Evolutionary conservation across 2,888 invertebrate genomes (phyloP), one percentile per base, ranked within the genome.

Genomic region (Pandemis cinnamomeana): DNA sequence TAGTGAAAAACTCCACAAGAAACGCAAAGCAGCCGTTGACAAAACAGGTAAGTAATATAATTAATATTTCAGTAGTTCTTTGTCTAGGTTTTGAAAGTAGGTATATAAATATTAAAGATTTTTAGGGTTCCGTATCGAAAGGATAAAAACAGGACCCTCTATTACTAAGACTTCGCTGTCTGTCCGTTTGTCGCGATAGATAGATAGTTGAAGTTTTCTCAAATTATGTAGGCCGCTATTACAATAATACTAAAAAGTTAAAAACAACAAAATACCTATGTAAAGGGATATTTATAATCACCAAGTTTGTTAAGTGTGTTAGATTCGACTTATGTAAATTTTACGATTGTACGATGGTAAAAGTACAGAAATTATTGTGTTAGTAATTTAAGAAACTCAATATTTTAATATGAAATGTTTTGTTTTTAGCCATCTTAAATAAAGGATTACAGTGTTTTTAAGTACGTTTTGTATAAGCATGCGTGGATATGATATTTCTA

Each of bases 401-500:
- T 73, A 73, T 73, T 73, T 73, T 73, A 73, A 73, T 73, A 70
- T 73, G 64, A 64, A 69, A 67, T 74, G 53, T 69, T 69, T 55
- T 77, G 73, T 53, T 74, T 80, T 77, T 58, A 60, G 74, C 77
- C 42, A 68, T 74, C 8, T 79, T 75, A 48, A 48, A 48, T 48
- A 48, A 48, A 48, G 48, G 48, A 48, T 48, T 48, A 48, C 48
- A 48, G 70, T 70, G 70, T 70, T 70, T 70, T 51, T 70, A 62
- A 70, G 70, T 70, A 70, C 70, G 70, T 70, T 75, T 48, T 48
- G 71, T 75, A 75, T 75, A 75, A 71, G 75, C 71, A 75, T 75
- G 71, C 71, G 75, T 75, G 75, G 75, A 75, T 67, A 73, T 73
- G 73, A 73, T 73, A 71, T 71, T 75, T 75, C 75, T 75, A 75